phyloP scores from a whole-genome alignment of 2,888 invertebrate species.

The Plebejus melissa region DNA sequence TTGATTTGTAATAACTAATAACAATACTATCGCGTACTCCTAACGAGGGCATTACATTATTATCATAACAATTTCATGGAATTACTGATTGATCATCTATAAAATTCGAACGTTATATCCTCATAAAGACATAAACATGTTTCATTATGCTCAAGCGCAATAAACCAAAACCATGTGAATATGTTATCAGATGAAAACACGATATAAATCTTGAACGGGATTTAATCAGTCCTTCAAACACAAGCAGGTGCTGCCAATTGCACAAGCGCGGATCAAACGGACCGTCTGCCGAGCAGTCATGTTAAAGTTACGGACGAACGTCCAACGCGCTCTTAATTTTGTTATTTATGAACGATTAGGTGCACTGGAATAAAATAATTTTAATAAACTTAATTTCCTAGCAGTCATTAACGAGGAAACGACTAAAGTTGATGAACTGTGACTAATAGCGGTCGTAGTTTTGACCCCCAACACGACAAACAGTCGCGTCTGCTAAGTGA shows the following conservation, averaged over 20 bases:
- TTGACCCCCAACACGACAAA: slow-evolving; percentile 4
- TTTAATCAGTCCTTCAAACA: slow-evolving; percentile 10
- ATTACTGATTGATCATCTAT: not conserved
- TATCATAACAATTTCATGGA: not conserved
- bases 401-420: slow-evolving; percentile 12
- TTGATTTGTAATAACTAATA: not conserved
- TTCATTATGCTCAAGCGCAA: slow-evolving; percentile 8
- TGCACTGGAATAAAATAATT: slow-evolving; percentile 12
- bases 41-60: no score
- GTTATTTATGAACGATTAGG: slow-evolving; percentile 15
- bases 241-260: slow-evolving; percentile 18
- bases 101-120: not conserved
- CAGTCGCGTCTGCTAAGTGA: not conserved
- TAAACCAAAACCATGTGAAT: not conserved
- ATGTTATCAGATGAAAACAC: not conserved
- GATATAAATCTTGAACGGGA: slow-evolving; percentile 13
- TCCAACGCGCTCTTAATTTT: slow-evolving; percentile 14
- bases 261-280: slow-evolving; percentile 5
- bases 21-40: not conserved
- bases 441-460: slow-evolving; percentile 12
- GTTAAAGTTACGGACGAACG: slow-evolving; percentile 7
- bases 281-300: not conserved
- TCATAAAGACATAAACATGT: not conserved
- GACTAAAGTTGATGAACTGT: slow-evolving; percentile 13
- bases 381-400: slow-evolving; percentile 9